Base-by-base conservation (phyloP, 2,797 vertebrate species). In the Chaenodraco wilsoni region DNA sequence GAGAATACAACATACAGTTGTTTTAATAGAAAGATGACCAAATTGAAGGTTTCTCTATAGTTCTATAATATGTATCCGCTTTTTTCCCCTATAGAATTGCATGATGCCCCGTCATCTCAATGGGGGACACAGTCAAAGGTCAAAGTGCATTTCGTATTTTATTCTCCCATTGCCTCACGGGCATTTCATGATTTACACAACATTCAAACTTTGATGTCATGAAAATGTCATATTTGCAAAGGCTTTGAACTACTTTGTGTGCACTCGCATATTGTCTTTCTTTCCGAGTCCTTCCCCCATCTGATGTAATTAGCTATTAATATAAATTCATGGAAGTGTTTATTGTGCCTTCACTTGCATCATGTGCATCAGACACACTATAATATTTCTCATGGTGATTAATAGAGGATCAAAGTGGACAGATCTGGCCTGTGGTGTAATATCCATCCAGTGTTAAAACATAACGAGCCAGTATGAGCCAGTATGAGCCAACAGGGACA, bases 361-460 rank as follows among this genome's bases (percentile, higher is more conserved):
- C 46, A 2, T 68, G 50, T 51, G 41, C 43, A 73, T 69, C 59
- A 68, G 56, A 76, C 54, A 44, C 55, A 7, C 44, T 41, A 41
- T 65, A 54, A 55, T 56, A 78, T 74, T 63, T 69, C 54, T 74
- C 72, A 55, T 56, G 10, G 48, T 51, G 72, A 75, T 67, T 69
- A 71, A 17, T 27, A 37, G 27, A 65, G 63, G 62, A 69, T 72
- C 64, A 80, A 76, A 77, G 76, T 58, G 50, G 48, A 61, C 3
- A 37, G 61, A 45, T 70, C 52, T 45, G 70, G 44, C 49, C 55
- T 68, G 65, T 65, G 48, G 72, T 82, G 54, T 54, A 78, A 82
- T 56, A 72, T 76, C 44, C 57, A 81, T 31, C 60, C 61, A 74
- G 58, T 21, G 81, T 88, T 84, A 72, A 83, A 86, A 72, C 67